These are phyloP conservation scores for Epinephelus cyanopodus DNA, from an alignment of 2,113 vertebrate genomes.

Conservation along the genomic window DNA sequence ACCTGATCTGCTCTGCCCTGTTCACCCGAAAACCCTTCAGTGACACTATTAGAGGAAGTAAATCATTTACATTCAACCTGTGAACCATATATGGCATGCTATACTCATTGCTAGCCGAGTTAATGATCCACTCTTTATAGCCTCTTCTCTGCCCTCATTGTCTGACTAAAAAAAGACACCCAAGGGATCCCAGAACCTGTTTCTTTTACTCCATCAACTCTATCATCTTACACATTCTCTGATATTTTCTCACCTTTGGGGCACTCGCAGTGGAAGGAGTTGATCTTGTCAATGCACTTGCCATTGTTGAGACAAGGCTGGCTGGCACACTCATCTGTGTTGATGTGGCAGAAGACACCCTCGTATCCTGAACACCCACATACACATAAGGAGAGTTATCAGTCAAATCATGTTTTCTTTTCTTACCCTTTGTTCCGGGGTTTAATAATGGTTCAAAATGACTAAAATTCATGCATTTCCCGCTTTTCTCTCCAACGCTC, in stretches of 20 bases:
- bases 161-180: constrained; percentile 10
- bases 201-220: background rate
- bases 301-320: constrained; percentile 95
- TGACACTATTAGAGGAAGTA: constrained; percentile 31
- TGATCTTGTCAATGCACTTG: constrained; percentile 95
- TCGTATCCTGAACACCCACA: constrained; percentile 89
- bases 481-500: background rate
- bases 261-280: constrained; percentile 95
- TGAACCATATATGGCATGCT: constrained; percentile 3
- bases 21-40: constrained; percentile 17
- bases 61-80: constrained; percentile 62
- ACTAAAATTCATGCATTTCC: background rate
- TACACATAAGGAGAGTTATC: background rate
- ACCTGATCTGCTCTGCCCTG: constrained; percentile 31
- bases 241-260: constrained; percentile 86
- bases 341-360: constrained; percentile 94
- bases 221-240: background rate
- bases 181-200: background rate
- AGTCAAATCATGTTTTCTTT: background rate
- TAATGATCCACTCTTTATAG: constrained; percentile 57
- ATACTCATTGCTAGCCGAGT: constrained; percentile 53
- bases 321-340: constrained; percentile 93
- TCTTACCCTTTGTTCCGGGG: background rate
- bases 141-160: constrained; percentile 18
- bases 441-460: background rate